phyloP scores from a whole-genome alignment of 2,797 vertebrate genomes.

The Esox lucius region DNA sequence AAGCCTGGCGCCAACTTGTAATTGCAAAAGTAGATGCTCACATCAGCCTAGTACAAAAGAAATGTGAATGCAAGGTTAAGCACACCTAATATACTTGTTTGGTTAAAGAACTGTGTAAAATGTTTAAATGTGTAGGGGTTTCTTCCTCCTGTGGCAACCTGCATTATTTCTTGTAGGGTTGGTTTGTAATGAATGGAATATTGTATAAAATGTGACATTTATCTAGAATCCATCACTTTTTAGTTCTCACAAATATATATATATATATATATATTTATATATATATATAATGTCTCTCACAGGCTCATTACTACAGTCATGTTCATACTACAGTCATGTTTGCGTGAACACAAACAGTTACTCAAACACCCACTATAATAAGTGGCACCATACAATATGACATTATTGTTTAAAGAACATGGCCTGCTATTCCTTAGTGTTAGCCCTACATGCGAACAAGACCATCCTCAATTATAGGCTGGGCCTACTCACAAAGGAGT shows the following conservation, averaged over 20 bases:
- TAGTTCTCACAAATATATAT: constrained; percentile 12
- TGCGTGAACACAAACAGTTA: not conserved
- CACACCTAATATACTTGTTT: not conserved
- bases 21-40: not conserved
- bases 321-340: too few relatives aligned
- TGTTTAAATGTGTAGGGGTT: not conserved
- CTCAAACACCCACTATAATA: not conserved
- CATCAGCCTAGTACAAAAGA: not conserved
- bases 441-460: not conserved
- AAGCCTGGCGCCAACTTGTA: not conserved
- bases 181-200: constrained; percentile 6
- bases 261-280: too few relatives aligned
- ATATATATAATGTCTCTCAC: too few relatives aligned
- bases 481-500: not conserved
- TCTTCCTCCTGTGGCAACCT: not conserved
- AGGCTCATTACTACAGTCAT: too few relatives aligned
- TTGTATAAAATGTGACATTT: not conserved
- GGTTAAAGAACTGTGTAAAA: not conserved
- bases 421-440: not conserved
- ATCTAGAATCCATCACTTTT: not conserved
- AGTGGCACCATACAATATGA: not conserved
- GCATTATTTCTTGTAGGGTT: not conserved
- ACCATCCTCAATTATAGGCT: not conserved
- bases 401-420: not conserved
- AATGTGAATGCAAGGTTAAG: not conserved